Evolutionary conservation across 2,888 invertebrate species (phyloP), one percentile per base, ranked within the genome.

Genomic region (Pammene aurita): DNA sequence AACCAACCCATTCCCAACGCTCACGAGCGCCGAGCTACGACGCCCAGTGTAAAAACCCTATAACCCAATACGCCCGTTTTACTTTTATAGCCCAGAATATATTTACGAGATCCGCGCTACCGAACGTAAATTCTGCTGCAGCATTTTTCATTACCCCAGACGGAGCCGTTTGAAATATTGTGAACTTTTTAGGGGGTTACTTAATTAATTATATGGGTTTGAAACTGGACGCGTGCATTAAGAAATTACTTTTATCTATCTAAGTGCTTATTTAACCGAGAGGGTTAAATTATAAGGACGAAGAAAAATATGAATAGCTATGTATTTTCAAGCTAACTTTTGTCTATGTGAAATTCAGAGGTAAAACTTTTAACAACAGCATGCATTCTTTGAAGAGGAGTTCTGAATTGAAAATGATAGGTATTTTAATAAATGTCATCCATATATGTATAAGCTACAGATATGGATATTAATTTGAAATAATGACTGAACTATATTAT

Each of bases 51-150:
- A 88, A 87, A 85, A 87, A 85, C 83, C 83, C 80, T 84, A 87
- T 84, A 86, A 86, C 86, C 81, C 82, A 86, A 87, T 85, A 83
- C 85, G 76, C 83, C 74, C 83, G 83, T 83, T 90, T 91, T 26
- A 38, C 38, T 50, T 62, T 62, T 91, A 91, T 84, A 77, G 81
- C 80, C 76, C 71, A 74, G 86, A 87, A 89, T 89, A 87, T 87
- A 88, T 90, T 90, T 90, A 89, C 87, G 87, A 80, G 82, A 82
- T 81, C 84, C 79, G n/a, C 85, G 84, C 86, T 88, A 84, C 81
- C 83, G 87, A 82, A 82, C 85, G 85, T 89, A 87, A 88, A 89
- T 78, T 85, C 80, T 75, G 79, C 78, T 76, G 81, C 79, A 80
- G 80, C 78, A 83, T 83, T 84, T 86, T 85, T 85, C 84, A 85